Percentiles rank a stretch among this genome's conserved stretches.
phyloP scores from a whole-genome alignment of 2,113 vertebrate genomes.

The Lanius ludovicianus region DNA sequence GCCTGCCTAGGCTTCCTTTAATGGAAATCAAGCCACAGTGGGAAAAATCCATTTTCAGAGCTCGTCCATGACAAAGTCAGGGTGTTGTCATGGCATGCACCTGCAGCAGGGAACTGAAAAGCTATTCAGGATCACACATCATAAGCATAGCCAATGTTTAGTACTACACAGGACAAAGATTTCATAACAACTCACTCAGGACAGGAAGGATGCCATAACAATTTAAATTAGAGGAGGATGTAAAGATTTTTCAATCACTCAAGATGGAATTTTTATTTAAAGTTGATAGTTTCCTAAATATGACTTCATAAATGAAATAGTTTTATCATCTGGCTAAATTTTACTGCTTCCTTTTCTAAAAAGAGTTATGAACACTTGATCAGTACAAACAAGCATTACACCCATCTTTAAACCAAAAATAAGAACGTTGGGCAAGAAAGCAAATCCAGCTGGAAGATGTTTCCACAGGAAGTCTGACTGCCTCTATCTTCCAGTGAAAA shows the following conservation, averaged over 20 bases:
- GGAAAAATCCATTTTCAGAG: background rate
- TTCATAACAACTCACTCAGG: background rate
- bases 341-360: background rate
- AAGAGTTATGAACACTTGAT: background rate
- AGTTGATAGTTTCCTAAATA: background rate
- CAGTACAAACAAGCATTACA: background rate
- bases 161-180: background rate
- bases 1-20: background rate
- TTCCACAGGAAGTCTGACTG: background rate
- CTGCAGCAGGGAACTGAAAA: background rate
- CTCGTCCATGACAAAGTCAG: background rate
- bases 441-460: background rate
- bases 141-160: slow-evolving; percentile 11
- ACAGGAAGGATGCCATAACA: slow-evolving; percentile 55
- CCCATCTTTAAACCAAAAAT: background rate
- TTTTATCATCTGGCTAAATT: background rate
- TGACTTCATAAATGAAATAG: background rate
- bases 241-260: background rate
- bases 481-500: background rate
- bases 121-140: background rate
- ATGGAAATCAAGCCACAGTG: background rate
- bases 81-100: background rate
- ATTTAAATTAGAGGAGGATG: slow-evolving; percentile 39
- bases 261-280: background rate
- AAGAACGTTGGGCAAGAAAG: background rate